Base-by-base conservation (phyloP, 2,113 vertebrate species). In the Erinaceus europaeus region DNA sequence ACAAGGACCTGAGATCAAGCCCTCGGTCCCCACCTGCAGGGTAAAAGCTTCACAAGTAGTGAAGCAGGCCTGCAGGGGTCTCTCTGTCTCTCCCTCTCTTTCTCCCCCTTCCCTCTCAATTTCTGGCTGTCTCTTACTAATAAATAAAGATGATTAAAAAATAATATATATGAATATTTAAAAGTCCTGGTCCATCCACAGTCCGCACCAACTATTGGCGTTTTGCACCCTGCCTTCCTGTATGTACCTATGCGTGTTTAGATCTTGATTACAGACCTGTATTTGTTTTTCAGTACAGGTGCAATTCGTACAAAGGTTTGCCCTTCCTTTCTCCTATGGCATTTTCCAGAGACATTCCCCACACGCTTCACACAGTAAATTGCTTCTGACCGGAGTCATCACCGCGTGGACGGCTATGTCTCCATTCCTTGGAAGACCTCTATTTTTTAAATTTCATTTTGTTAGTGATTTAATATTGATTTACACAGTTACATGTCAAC, bases 221-320 rank as follows among this genome's bases (percentile, higher is more conserved):
- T 84, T 85, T 93, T 90, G 72, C 7, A 48, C 53, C 72, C 68
- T 77, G 67, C 86, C 72, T 94, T 88, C 84, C 84, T 88, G 80
- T 59, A 44, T 44, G 73, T 86, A 53, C 9, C 57, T 2, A 1
- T 10, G 9, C 86, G 65, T 86, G n/a, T 74, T 95, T 80, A 80
- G 84, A 46, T 83, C 91, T 91, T 83, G 68, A 84, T 86, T 85
- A 57, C 5, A 71, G 68, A 76, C 23, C 21, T 27, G 27, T 46
- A 83, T 32, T 83, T 25, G 9, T 80, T 90, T 86, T 91, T 21
- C 62, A 76, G 64, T 64, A 73, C 34, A 57, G 52, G 68, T 5
- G 23, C 48, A 48, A 74, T 53, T 25, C 59, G 40, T 76, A 14
- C 34, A 57, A 44, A 64, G 23, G 73, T 50, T 62, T 89, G 21